Conservation (phyloP, 2,888 invertebrate genomes). For the Cheilosia variabilis region DNA sequence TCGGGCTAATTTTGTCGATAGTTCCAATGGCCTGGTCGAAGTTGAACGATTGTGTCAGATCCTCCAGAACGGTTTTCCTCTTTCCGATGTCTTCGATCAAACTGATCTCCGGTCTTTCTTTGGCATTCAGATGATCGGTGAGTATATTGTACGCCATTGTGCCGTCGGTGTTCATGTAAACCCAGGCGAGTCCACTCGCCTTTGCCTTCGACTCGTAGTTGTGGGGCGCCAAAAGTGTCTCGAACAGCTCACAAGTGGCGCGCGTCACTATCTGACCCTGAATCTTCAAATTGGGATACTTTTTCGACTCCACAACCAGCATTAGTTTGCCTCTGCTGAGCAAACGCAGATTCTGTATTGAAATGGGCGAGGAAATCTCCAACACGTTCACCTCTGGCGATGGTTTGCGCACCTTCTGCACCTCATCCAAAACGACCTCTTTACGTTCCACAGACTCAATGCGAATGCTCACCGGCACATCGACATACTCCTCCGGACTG, state of each 20-base stretch:
- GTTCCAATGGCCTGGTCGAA: conserved; percentile 89
- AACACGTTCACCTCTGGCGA: conserved; percentile 90
- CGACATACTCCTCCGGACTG: conserved; percentile 86
- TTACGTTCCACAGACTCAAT: conserved; percentile 89
- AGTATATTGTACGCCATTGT: conserved; percentile 91
- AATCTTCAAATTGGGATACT: conserved; percentile 87
- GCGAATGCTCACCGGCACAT: conserved; percentile 89
- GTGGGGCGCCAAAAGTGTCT: conserved; percentile 87
- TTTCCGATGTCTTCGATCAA: conserved; percentile 90
- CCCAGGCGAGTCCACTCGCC: conserved; percentile 90
- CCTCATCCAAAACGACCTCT: conserved; percentile 89
- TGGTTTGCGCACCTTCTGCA: conserved; percentile 88
- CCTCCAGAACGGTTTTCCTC: conserved; percentile 89
- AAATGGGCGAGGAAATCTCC: conserved; percentile 91
- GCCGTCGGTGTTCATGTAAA: conserved; percentile 91
- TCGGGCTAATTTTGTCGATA: conserved; percentile 90
- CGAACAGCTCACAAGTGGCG: conserved; percentile 92
- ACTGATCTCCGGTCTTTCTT: conserved; percentile 87
- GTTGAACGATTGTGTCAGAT: conserved; percentile 86
- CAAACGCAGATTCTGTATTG: conserved; percentile 89
- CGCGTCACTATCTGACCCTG: conserved; percentile 90
- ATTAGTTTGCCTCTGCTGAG: conserved; percentile 90
- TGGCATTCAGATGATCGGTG: conserved; percentile 86
- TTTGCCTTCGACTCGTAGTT: conserved; percentile 83
- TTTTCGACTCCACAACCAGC: conserved; percentile 88